Conservation (phyloP, 2,888 invertebrate genomes). For the Chironomus tentans region DNA sequence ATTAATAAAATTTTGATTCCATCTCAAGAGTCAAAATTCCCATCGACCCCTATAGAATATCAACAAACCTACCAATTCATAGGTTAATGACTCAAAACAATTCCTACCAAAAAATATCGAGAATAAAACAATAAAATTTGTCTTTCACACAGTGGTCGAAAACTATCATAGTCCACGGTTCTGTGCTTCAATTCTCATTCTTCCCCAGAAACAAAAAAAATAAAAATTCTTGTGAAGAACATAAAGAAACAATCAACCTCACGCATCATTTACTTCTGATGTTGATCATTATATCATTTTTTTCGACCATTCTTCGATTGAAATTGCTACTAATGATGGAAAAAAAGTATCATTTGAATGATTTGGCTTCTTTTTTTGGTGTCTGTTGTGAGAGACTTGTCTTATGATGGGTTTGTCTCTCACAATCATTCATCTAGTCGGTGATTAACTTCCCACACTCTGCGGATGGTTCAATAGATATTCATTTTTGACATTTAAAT, state of each 20-base stretch:
- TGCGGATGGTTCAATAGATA: constrained; percentile 2
- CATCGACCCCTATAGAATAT: not conserved
- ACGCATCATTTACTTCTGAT: constrained; percentile 26
- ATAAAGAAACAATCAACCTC: constrained; percentile 17
- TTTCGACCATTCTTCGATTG: constrained; percentile 19
- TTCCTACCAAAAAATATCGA: too few species aligned
- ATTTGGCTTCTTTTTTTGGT: not conserved
- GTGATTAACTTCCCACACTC: constrained; percentile 18
- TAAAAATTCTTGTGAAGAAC: too few species aligned
- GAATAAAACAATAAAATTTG: not conserved
- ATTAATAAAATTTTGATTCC: not conserved
- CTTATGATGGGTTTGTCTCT: not conserved
- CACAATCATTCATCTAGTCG: too few species aligned
- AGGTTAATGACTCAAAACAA: not conserved
- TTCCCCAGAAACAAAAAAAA: not conserved
- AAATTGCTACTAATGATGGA: constrained; percentile 22
- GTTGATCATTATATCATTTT: constrained; percentile 25
- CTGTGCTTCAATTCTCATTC: not conserved
- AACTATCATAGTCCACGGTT: not conserved
- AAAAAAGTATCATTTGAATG: constrained; percentile 3
- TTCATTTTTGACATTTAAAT: not conserved
- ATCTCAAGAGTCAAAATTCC: not conserved
- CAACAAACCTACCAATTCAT: not conserved
- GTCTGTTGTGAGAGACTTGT: not conserved
- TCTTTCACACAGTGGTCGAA: not conserved